phyloP scores from a whole-genome alignment of 2,888 invertebrate species.

The Thelaira solivaga region DNA sequence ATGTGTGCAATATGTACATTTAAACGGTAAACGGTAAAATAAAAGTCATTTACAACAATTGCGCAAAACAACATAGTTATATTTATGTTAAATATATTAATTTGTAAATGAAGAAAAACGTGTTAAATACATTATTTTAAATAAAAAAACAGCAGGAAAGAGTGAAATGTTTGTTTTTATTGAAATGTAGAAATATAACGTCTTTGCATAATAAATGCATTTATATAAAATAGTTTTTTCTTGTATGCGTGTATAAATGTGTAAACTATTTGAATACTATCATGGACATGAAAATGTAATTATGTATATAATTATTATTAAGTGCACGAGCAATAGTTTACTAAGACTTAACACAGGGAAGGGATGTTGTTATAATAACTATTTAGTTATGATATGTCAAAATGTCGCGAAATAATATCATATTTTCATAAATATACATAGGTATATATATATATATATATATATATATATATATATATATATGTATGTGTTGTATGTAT shows the following conservation, averaged over 20 bases:
- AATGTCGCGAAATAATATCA: too few species aligned
- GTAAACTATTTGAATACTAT: not conserved
- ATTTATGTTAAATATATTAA: constrained; percentile 36
- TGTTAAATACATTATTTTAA: constrained; percentile 29
- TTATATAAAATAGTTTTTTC: not conserved
- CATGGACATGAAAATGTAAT: not conserved
- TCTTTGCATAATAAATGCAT: not conserved
- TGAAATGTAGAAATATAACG: constrained; percentile 15
- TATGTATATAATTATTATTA: not conserved
- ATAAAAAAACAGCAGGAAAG: not conserved
- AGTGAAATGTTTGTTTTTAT: not conserved
- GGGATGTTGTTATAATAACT: constrained; percentile 26
- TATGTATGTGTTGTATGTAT: not conserved
- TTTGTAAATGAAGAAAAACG: constrained; percentile 45
- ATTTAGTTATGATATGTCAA: not conserved
- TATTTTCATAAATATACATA: not conserved
- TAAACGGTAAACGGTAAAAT: constrained; percentile 28
- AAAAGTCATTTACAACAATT: constrained; percentile 50
- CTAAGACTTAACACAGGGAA: not conserved
- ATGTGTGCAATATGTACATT: not conserved
- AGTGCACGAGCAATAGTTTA: not conserved
- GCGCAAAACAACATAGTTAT: constrained; percentile 42
- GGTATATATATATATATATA: not conserved
- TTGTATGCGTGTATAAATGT: not conserved
- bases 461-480: not conserved